Conservation (phyloP, 2,797 vertebrate species). For the Melopsittacus undulatus region DNA sequence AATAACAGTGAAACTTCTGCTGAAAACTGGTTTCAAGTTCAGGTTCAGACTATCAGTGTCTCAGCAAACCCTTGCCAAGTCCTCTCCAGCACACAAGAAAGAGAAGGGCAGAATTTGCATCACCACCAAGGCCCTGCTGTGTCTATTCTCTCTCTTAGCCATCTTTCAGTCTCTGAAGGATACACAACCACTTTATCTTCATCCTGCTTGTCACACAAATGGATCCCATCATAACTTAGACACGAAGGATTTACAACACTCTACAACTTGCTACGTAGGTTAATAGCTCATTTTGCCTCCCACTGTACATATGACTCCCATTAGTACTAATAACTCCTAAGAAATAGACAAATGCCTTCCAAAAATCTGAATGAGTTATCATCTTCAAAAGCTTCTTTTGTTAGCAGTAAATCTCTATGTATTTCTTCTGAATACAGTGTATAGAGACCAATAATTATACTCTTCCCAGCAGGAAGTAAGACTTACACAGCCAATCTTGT, state of each 20-base stretch:
- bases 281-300: background rate
- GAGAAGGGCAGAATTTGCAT: background rate
- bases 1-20: background rate
- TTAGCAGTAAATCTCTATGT: background rate
- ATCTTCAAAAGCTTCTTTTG: background rate
- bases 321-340: background rate
- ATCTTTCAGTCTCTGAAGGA: background rate
- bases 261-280: background rate
- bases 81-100: background rate
- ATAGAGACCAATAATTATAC: background rate
- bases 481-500: background rate
- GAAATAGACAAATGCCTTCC: background rate
- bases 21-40: background rate
- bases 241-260: background rate
- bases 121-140: fast-evolving
- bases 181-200: background rate
- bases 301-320: background rate
- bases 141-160: background rate
- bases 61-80: background rate
- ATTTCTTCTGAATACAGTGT: background rate
- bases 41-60: background rate
- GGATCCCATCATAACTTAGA: background rate
- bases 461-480: background rate
- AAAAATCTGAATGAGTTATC: background rate
- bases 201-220: background rate